phyloP scores from a whole-genome alignment of 2,113 vertebrate genomes.

The Tachuris rubrigastra region DNA sequence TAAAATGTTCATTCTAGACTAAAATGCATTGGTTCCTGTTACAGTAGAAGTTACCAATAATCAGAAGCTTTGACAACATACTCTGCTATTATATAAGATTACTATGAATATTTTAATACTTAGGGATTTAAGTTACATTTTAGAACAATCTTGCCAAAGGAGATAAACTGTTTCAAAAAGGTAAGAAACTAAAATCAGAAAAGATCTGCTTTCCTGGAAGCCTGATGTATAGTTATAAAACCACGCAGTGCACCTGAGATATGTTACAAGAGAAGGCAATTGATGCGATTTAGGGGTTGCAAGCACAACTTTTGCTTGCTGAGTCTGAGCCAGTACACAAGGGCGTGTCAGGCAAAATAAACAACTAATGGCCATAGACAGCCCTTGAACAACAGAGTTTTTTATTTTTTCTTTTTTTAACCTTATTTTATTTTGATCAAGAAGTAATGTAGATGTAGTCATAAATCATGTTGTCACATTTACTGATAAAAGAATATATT shows the following conservation, averaged over 20 bases:
- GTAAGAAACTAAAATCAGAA: neutral
- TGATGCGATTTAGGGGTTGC: neutral
- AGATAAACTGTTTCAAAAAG: neutral
- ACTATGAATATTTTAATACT: neutral
- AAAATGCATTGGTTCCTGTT: neutral
- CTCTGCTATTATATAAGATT: neutral
- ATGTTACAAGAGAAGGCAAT: neutral
- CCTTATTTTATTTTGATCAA: neutral
- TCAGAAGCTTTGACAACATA: neutral
- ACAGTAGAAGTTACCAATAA: neutral
- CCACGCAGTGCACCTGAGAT: neutral
- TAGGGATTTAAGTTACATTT: neutral
- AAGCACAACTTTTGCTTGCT: neutral
- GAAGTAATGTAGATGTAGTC: neutral
- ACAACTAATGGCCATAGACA: neutral
- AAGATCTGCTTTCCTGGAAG: neutral
- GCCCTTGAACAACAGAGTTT: neutral
- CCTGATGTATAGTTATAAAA: neutral
- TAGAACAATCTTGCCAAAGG: neutral
- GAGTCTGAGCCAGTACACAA: neutral
- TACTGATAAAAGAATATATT: neutral
- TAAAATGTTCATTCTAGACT: neutral
- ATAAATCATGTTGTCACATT: neutral
- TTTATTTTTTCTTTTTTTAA: neutral
- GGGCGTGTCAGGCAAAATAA: neutral